phyloP scores from a whole-genome alignment of 2,113 vertebrate species.

The Coregonus clupeaformis region DNA sequence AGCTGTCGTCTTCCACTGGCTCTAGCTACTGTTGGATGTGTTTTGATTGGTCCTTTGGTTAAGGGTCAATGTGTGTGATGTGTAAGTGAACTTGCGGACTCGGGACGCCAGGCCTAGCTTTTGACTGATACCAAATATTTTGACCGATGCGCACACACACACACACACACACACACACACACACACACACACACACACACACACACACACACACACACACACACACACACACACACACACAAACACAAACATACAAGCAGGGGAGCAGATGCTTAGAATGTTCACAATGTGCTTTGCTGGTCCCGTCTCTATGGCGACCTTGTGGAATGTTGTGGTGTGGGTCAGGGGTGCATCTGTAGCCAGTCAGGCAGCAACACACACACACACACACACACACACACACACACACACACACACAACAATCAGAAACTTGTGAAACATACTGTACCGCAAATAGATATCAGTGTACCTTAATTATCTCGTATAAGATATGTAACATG shows the following conservation, averaged over 20 bases:
- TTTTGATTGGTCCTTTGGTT: neutral
- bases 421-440: too few species aligned
- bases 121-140: too few species aligned
- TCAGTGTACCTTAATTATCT: too few species aligned
- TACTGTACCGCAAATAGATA: too few species aligned
- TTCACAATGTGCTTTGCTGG: constrained; percentile 27
- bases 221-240: too few species aligned
- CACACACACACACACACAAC: too few species aligned
- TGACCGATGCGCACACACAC: too few species aligned
- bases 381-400: neutral
- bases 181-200: too few species aligned
- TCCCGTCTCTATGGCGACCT: constrained; percentile 31
- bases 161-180: too few species aligned
- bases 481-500: too few species aligned
- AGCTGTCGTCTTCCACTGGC: too few species aligned
- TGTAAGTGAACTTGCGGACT: neutral
- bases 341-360: constrained; percentile 56
- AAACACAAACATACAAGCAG: neutral
- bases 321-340: constrained; percentile 46
- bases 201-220: neutral
- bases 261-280: constrained; percentile 34
- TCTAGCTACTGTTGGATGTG: neutral
- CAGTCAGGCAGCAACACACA: constrained; percentile 31
- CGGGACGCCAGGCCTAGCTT: neutral
- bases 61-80: neutral